Percentiles rank a stretch among this genome's conserved stretches.
Evolutionary conservation across 1,140 invertebrate genomes (phyloP).

Genomic region (Drosophila parabipectinata): DNA sequence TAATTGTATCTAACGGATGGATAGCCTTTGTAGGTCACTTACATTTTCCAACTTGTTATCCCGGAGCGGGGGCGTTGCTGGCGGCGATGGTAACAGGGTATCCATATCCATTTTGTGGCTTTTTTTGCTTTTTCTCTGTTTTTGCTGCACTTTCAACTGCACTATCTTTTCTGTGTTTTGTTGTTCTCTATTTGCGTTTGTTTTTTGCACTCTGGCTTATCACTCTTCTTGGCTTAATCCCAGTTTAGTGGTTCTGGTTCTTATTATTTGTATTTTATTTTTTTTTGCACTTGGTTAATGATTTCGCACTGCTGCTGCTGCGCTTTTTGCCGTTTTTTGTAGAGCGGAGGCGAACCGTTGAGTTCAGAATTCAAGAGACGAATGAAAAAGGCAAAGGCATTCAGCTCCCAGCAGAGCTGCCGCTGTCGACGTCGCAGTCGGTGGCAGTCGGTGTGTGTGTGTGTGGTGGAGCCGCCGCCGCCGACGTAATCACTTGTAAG

Average conservation of each 20-base stretch:
- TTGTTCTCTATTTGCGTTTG: slow-evolving; percentile 33
- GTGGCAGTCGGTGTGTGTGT: slow-evolving; percentile 32
- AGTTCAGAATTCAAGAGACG: slow-evolving; percentile 83
- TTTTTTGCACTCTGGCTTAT: slow-evolving; percentile 45
- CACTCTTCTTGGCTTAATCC: slow-evolving; percentile 40
- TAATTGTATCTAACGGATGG: slow-evolving; percentile 12
- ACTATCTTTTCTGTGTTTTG: too few species aligned
- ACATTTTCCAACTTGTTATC: slow-evolving; percentile 85
- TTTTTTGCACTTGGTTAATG: slow-evolving; percentile 41
- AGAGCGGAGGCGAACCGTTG: slow-evolving; percentile 73
- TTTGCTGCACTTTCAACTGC: slow-evolving; percentile 47
- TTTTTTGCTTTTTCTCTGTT: not conserved
- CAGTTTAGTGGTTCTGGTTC: slow-evolving; percentile 29
- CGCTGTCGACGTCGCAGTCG: slow-evolving; percentile 50
- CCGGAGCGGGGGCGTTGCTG: slow-evolving; percentile 86
- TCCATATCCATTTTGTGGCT: slow-evolving; percentile 80
- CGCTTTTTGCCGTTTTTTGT: slow-evolving; percentile 34
- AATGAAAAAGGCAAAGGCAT: slow-evolving; percentile 80
- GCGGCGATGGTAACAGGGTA: slow-evolving; percentile 85
- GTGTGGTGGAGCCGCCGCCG: slow-evolving; percentile 32
- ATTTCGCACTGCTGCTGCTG: slow-evolving; percentile 26
- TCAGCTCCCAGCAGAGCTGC: slow-evolving; percentile 68
- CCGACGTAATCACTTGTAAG: slow-evolving; percentile 76
- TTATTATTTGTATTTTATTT: slow-evolving; percentile 27
- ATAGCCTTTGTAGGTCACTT: slow-evolving; percentile 65